Conservation (phyloP, 2,113 vertebrate species). For the Pomatorhinus ruficollis region DNA sequence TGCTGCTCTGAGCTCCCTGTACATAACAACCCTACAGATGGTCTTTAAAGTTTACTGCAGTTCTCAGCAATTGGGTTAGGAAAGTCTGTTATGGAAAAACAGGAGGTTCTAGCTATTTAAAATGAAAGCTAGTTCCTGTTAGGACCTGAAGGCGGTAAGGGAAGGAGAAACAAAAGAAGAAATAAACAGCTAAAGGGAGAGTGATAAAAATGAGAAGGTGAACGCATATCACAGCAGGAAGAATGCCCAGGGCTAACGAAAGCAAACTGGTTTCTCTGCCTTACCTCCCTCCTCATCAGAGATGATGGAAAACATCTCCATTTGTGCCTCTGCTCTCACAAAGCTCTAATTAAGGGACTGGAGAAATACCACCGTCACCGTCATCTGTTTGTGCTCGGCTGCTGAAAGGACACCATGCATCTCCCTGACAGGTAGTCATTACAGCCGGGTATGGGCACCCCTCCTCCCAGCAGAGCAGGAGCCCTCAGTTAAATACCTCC, state of each 20-base stretch:
- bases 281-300: constrained; percentile 4
- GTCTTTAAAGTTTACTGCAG: constrained; percentile 15
- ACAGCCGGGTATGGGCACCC: constrained; percentile 48
- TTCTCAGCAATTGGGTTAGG: not conserved
- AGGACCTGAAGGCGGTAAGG: not conserved
- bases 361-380: constrained; percentile 71
- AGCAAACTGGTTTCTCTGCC: not conserved
- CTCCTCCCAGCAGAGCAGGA: constrained; percentile 56
- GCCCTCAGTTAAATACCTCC: not conserved
- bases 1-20: not conserved
- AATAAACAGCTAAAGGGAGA: constrained; percentile 1
- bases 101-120: not conserved
- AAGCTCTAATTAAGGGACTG: constrained; percentile 79
- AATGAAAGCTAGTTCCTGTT: not conserved
- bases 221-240: not conserved
- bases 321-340: constrained; percentile 45
- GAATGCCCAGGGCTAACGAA: not conserved
- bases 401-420: constrained; percentile 78
- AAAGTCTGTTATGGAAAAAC: not conserved
- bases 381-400: constrained; percentile 70
- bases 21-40: not conserved
- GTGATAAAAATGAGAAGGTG: not conserved
- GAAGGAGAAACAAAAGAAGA: not conserved
- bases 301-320: constrained; percentile 68
- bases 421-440: constrained; percentile 83